Evolutionary conservation across 2,113 vertebrate species (phyloP), one percentile per base, ranked within the genome.

Genomic region (Heterotilapia buettikoferi): DNA sequence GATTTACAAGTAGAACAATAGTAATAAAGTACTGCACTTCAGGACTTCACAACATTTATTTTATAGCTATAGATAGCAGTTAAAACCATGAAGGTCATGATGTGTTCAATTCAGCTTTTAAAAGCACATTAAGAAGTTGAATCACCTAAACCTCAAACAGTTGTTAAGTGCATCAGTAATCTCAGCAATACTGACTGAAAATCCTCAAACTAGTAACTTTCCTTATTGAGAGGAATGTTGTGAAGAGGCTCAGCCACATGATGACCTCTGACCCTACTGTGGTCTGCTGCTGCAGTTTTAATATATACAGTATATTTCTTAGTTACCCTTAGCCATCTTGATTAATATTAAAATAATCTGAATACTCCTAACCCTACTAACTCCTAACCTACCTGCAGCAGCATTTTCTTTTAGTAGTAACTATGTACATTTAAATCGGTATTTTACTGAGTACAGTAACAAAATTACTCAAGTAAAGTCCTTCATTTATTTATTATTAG

Each of bases 391-490:
- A 45, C n/a, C 43, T 47, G 43, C 14, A 45, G 13, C 66, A 47
- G 9, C 43, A 13, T 21, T 47, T 11, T 47, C 9, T 26, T 73
- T 47, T 18, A 19, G 24, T 29, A 9, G 43, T 29, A 47, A 29
- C 43, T 19, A 0, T 29, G 24, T 76, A 19, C 16, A 0, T 76
- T 76, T 76, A 47, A 9, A 47, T 7, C 3, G 0, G 24, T 47
- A 76, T 47, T 47, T 29, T 47, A 0, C 71, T 12, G 26, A 78
- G 71, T 31, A 31, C 71, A 78, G 63, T 38, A 68, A 68, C 11
- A 68, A 1, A 68, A 68, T 38, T 0, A 13, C 33, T 66, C 19
- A 0, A 38, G 33, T 33, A 3, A 61, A 31, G 9, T 68, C 61
- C 19, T 68, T 66, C 33, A 66, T 66, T 68, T 8, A 68, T 68